Evolutionary conservation across 1,140 invertebrate genomes (phyloP).

Genomic region (Drosophila pseudoobscura): DNA sequence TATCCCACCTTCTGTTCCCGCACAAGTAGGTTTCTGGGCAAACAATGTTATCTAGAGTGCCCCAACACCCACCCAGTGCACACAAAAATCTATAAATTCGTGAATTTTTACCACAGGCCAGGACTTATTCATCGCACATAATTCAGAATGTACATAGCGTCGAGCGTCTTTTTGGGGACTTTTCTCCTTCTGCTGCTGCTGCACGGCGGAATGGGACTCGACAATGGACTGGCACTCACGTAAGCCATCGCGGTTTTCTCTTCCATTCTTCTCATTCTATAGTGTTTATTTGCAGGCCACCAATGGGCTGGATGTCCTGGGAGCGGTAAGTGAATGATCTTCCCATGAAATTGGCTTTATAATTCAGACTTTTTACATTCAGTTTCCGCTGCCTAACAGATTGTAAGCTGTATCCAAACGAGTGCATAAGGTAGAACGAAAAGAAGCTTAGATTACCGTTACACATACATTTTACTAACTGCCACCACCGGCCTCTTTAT

Average conservation of each 20-base stretch:
- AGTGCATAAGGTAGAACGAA: slow-evolving; percentile 92
- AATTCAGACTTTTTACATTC: background rate
- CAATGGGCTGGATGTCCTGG: slow-evolving; percentile 96
- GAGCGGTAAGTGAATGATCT: slow-evolving; percentile 85
- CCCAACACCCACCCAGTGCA: slow-evolving; percentile 12
- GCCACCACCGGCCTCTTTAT: slow-evolving; percentile 45
- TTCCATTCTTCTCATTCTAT: background rate
- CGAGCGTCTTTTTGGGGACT: slow-evolving; percentile 8
- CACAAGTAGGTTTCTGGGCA: slow-evolving; percentile 29
- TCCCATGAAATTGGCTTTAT: background rate
- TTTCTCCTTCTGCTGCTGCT: slow-evolving; percentile 49
- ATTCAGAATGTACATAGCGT: slow-evolving; percentile 39
- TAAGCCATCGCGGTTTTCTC: slow-evolving; percentile 11
- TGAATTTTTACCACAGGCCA: slow-evolving; percentile 9
- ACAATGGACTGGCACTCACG: slow-evolving; percentile 90
- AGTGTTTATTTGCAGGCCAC: slow-evolving; percentile 87
- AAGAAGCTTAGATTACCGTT: background rate
- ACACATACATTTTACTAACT: background rate
- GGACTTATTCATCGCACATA: slow-evolving; percentile 39
- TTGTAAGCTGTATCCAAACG: slow-evolving; percentile 95
- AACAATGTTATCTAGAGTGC: slow-evolving; percentile 57
- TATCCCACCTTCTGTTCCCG: slow-evolving; percentile 6
- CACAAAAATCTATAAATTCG: slow-evolving; percentile 45
- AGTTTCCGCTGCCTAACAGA: slow-evolving; percentile 95
- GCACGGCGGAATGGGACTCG: slow-evolving; percentile 83